These are phyloP conservation scores for Laticauda colubrina DNA, from an alignment of 2,113 vertebrate genomes.

Conservation along the genomic window DNA sequence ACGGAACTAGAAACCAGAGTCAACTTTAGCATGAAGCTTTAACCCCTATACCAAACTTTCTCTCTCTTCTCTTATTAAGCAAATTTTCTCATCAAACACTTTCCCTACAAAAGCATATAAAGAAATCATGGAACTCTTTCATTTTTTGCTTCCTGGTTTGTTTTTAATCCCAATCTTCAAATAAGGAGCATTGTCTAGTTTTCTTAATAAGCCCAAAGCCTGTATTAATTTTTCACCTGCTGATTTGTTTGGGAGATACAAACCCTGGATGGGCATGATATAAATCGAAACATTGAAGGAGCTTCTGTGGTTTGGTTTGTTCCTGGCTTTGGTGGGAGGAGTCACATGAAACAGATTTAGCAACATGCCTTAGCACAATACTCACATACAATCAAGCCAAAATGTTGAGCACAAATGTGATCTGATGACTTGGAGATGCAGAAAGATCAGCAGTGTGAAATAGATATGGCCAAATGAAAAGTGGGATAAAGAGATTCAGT, in stretches of 20 bases:
- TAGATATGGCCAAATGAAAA: not conserved
- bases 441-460: not conserved
- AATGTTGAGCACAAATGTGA: not conserved
- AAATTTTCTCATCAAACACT: not conserved
- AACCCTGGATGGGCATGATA: not conserved
- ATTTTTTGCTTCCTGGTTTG: not conserved
- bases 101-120: not conserved
- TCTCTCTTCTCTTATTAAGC: not conserved
- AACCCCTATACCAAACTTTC: not conserved
- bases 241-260: not conserved
- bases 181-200: not conserved
- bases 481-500: not conserved
- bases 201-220: not conserved
- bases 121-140: not conserved
- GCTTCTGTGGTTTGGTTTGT: not conserved
- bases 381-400: not conserved
- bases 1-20: not conserved
- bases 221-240: not conserved
- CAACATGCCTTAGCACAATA: not conserved
- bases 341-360: not conserved
- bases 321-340: not conserved
- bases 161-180: not conserved
- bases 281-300: not conserved
- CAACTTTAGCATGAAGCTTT: not conserved
- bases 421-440: not conserved